Evolutionary conservation across 1,140 invertebrate genomes (phyloP).

Genomic region (Patella vulgata): DNA sequence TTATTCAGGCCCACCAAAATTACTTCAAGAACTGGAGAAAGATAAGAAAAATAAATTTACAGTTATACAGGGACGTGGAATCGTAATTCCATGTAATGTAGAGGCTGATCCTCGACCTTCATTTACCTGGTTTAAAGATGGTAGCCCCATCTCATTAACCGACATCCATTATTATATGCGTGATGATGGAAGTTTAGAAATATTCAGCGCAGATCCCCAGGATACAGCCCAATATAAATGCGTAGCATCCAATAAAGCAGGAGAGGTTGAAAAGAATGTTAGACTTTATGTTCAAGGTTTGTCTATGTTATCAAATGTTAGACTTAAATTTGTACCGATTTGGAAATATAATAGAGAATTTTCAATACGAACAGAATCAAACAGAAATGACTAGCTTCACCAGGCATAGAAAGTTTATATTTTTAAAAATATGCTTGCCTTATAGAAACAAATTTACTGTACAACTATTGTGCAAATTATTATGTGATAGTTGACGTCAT

Average conservation of each 20-base stretch:
- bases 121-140: conserved; percentile 62
- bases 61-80: conserved; percentile 56
- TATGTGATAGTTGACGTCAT: too few relatives aligned
- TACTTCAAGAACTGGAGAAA: conserved; percentile 71
- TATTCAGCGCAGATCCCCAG: conserved; percentile 58
- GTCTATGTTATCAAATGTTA: conserved; percentile 3
- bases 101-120: conserved; percentile 61
- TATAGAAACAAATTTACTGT: too few relatives aligned
- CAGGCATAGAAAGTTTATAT: too few relatives aligned
- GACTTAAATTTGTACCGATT: too few relatives aligned
- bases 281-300: conserved; percentile 62
- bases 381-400: too few relatives aligned
- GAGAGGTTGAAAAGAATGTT: conserved; percentile 63
- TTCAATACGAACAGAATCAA: too few relatives aligned
- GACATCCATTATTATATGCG: conserved; percentile 60
- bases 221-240: conserved; percentile 69
- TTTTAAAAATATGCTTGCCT: too few relatives aligned
- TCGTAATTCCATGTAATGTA: conserved; percentile 65
- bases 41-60: conserved; percentile 71
- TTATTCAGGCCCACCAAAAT: conserved; percentile 69
- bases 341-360: too few relatives aligned
- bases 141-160: conserved; percentile 58
- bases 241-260: conserved; percentile 67
- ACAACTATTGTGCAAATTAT: too few relatives aligned
- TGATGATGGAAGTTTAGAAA: conserved; percentile 65